Evolutionary conservation across 2,797 vertebrate genomes (phyloP).

Genomic region (Enteromius fasciolatus): DNA sequence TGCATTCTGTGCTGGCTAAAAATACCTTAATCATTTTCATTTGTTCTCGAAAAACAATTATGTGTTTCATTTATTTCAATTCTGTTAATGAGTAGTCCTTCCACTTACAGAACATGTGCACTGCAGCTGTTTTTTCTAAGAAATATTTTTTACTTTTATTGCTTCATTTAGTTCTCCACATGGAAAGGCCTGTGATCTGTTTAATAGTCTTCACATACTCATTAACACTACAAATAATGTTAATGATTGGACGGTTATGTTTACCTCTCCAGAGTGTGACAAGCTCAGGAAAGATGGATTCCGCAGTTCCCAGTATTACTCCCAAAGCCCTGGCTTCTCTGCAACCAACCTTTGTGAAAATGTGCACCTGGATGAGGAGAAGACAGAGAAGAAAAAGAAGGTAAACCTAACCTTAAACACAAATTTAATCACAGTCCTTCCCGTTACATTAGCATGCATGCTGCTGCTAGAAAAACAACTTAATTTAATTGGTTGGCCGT

Average conservation of each 20-base stretch:
- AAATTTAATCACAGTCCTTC: not conserved
- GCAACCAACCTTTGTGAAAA: constrained; percentile 72
- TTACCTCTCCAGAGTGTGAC: constrained; percentile 75
- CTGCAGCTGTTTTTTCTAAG: not conserved
- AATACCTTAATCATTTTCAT: not conserved
- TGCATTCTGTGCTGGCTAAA: not conserved
- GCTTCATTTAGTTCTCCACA: not conserved
- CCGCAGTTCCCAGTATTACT: constrained; percentile 82
- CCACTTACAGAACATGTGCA: not conserved
- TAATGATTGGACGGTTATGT: constrained; percentile 18
- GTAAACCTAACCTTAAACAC: constrained; percentile 71
- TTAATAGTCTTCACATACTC: constrained; percentile 19
- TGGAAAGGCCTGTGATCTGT: not conserved
- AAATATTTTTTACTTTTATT: not conserved
- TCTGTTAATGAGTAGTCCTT: not conserved
- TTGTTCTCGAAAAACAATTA: not conserved
- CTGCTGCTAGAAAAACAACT: not conserved
- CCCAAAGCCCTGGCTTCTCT: constrained; percentile 80
- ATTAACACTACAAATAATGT: constrained; percentile 9
- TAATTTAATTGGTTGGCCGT: not conserved
- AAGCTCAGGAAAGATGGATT: constrained; percentile 85
- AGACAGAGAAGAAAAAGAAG: constrained; percentile 79
- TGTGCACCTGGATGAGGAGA: constrained; percentile 79
- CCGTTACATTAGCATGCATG: not conserved
- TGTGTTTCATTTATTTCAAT: not conserved